Evolutionary conservation across 1,140 invertebrate genomes (phyloP).

Genomic region (Micrasema minimum): DNA sequence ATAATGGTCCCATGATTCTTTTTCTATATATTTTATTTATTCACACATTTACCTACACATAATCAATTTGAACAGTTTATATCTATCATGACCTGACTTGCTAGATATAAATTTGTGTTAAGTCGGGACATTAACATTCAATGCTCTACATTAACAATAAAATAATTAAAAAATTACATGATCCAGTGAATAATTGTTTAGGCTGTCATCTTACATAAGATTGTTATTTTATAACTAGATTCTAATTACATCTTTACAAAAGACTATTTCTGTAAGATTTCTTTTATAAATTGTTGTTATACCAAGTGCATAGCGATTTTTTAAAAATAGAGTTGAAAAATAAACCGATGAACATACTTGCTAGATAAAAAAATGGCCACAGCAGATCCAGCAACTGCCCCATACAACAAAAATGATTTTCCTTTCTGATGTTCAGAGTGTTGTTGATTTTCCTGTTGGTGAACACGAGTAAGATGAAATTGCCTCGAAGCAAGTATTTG

Average conservation of each 20-base stretch:
- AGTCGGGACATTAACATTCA: too few relatives aligned
- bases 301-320: neutral
- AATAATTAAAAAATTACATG: too few relatives aligned
- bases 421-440: neutral
- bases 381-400: slow-evolving; percentile 4
- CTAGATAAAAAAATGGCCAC: slow-evolving; percentile 13
- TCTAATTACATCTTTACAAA: too few relatives aligned
- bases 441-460: slow-evolving; percentile 3
- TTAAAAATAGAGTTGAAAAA: neutral
- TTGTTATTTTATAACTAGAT: neutral
- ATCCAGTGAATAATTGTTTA: too few relatives aligned
- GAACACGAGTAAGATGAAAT: slow-evolving; percentile 11
- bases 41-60: too few relatives aligned
- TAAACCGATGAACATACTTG: neutral
- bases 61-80: too few relatives aligned
- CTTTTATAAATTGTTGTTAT: neutral
- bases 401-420: slow-evolving; percentile 5
- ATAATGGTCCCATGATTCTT: too few relatives aligned
- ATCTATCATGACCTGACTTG: too few relatives aligned
- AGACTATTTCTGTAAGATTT: neutral
- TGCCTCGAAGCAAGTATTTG: slow-evolving; percentile 10
- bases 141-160: too few relatives aligned
- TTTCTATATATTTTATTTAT: too few relatives aligned
- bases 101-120: too few relatives aligned
- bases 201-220: too few relatives aligned